These are phyloP conservation scores for Caenorhabditis uteleia DNA, from an alignment of 2,888 invertebrate species.

Conservation along the genomic window DNA sequence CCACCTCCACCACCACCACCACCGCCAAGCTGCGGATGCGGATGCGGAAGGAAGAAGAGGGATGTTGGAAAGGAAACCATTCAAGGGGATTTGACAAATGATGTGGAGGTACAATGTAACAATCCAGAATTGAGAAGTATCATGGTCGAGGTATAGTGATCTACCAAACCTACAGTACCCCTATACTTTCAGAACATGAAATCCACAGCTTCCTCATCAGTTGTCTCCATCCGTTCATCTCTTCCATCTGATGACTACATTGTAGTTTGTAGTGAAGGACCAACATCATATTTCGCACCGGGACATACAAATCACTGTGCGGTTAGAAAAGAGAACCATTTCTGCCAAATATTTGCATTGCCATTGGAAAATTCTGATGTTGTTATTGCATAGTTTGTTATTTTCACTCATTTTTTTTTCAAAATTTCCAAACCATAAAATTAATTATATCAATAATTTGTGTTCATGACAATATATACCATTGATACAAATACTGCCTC, in stretches of 20 bases:
- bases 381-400: too few relatives aligned
- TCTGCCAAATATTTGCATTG: slow-evolving; percentile 29
- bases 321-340: slow-evolving; percentile 21
- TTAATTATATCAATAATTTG: too few relatives aligned
- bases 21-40: slow-evolving; percentile 27
- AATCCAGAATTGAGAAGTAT: slow-evolving; percentile 13
- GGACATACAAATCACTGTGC: slow-evolving; percentile 21
- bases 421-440: too few relatives aligned
- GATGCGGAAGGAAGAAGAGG: slow-evolving; percentile 29
- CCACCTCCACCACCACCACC: slow-evolving; percentile 23
- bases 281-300: slow-evolving; percentile 24
- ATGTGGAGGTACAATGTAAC: slow-evolving; percentile 25
- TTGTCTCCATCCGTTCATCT: slow-evolving; percentile 10
- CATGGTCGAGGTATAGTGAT: slow-evolving; percentile 10
- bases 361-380: slow-evolving; percentile 1
- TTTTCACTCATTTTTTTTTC: too few relatives aligned
- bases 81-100: slow-evolving; percentile 4
- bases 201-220: slow-evolving; percentile 19
- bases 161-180: not conserved
- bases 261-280: slow-evolving; percentile 23
- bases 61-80: not conserved
- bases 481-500: too few relatives aligned
- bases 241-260: slow-evolving; percentile 17
- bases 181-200: slow-evolving; percentile 18
- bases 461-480: too few relatives aligned